These are phyloP conservation scores for Acanthochromis polyacanthus DNA, from an alignment of 2,113 vertebrate genomes.

Conservation along the genomic window DNA sequence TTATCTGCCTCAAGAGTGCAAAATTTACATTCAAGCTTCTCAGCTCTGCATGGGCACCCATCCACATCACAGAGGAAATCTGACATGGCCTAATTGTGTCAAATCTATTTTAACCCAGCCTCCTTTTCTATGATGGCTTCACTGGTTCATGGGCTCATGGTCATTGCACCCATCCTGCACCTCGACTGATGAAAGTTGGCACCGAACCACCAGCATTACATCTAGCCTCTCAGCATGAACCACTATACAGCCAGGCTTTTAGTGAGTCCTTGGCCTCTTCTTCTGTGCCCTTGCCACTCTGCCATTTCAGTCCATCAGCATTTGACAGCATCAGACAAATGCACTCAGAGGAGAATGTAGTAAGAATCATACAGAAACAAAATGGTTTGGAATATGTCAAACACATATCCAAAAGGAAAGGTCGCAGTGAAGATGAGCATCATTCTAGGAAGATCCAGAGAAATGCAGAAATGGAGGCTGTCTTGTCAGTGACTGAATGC, in stretches of 20 bases:
- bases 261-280: constrained; percentile 54
- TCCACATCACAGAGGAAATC: constrained; percentile 50
- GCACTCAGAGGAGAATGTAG: constrained; percentile 50
- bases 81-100: constrained; percentile 81
- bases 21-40: constrained; percentile 50
- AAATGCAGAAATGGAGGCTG: constrained; percentile 40
- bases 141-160: constrained; percentile 68
- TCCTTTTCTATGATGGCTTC: constrained; percentile 59
- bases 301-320: constrained; percentile 63
- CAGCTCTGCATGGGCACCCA: constrained; percentile 47
- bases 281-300: constrained; percentile 39
- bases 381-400: constrained; percentile 65
- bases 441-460: constrained; percentile 50
- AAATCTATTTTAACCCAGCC: constrained; percentile 72
- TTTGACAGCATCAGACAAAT: constrained; percentile 66
- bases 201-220: constrained; percentile 54
- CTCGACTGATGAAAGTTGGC: constrained; percentile 71
- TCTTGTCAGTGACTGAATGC: constrained; percentile 72
- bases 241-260: constrained; percentile 36
- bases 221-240: constrained; percentile 53
- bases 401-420: constrained; percentile 52
- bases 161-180: constrained; percentile 75
- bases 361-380: constrained; percentile 44
- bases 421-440: constrained; percentile 58
- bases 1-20: constrained; percentile 13